These are phyloP conservation scores for Muschampia plurimacula DNA, from an alignment of 2,888 invertebrate species.

Conservation along the genomic window DNA sequence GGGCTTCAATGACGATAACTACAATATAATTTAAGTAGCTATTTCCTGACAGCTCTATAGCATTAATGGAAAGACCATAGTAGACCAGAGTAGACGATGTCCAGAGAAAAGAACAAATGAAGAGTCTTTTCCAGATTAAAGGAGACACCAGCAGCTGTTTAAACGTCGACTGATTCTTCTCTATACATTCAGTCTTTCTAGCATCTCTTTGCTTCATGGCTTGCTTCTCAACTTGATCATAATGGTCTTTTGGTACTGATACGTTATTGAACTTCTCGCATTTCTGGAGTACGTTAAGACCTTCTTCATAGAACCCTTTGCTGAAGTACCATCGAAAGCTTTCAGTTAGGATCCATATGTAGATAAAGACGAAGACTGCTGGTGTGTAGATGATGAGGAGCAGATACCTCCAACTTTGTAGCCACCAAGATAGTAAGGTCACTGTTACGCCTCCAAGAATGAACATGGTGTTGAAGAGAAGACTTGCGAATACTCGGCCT, in stretches of 20 bases:
- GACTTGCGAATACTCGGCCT: conserved; percentile 76
- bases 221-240: conserved; percentile 75
- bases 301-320: conserved; percentile 88
- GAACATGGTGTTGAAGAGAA: conserved; percentile 81
- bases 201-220: conserved; percentile 74
- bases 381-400: conserved; percentile 79
- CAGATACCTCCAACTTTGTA: conserved; percentile 77
- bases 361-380: conserved; percentile 69
- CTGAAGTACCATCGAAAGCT: conserved; percentile 83
- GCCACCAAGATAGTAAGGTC: conserved; percentile 75
- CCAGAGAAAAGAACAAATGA: conserved; percentile 91
- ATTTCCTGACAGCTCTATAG: conserved; percentile 90
- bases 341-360: conserved; percentile 75
- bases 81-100: conserved; percentile 91
- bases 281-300: conserved; percentile 83
- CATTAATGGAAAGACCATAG: conserved; percentile 92
- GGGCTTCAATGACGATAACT: conserved; percentile 88
- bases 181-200: conserved; percentile 65
- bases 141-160: conserved; percentile 74
- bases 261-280: conserved; percentile 88
- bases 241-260: conserved; percentile 77
- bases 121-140: conserved; percentile 85
- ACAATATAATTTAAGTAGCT: conserved; percentile 91
- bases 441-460: conserved; percentile 78
- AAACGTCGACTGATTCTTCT: conserved; percentile 71